These are phyloP conservation scores for Apteryx owenii DNA, from an alignment of 2,113 vertebrate genomes.

Conservation along the genomic window DNA sequence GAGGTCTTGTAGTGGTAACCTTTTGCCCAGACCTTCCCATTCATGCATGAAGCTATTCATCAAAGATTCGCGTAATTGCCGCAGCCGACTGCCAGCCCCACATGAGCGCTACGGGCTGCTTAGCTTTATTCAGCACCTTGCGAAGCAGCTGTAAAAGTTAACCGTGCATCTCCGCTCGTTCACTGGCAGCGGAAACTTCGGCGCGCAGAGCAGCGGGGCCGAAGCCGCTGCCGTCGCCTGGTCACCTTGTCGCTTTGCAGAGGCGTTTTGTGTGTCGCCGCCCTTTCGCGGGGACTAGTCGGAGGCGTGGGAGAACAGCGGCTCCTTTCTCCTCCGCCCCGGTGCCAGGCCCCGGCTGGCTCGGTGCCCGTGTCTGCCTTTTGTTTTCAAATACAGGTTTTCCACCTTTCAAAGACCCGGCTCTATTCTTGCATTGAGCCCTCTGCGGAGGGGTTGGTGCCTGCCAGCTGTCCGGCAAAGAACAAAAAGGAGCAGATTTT, in stretches of 20 bases:
- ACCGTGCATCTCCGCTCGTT: fast-evolving
- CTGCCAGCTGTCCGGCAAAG: background rate
- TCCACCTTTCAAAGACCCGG: no score
- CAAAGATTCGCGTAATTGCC: background rate
- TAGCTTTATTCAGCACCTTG: background rate
- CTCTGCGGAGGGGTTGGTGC: fast-evolving
- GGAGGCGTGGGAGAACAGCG: fast-evolving
- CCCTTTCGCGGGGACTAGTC: fast-evolving
- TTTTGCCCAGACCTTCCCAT: background rate
- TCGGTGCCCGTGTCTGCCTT: fast-evolving
- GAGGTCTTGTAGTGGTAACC: background rate
- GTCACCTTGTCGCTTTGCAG: fast-evolving
- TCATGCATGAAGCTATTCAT: background rate
- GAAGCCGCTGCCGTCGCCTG: background rate
- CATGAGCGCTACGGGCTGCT: fast-evolving
- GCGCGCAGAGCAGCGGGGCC: fast-evolving
- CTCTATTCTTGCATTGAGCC: fast-evolving
- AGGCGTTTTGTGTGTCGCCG: background rate
- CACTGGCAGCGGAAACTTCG: fast-evolving
- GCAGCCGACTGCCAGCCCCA: background rate
- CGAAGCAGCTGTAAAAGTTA: background rate
- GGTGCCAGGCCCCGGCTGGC: background rate
- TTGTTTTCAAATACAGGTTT: background rate
- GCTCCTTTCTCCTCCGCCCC: background rate
- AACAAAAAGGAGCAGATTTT: background rate